Evolutionary conservation across 2,797 vertebrate genomes (phyloP).

Genomic region (Gallinago stenura): DNA sequence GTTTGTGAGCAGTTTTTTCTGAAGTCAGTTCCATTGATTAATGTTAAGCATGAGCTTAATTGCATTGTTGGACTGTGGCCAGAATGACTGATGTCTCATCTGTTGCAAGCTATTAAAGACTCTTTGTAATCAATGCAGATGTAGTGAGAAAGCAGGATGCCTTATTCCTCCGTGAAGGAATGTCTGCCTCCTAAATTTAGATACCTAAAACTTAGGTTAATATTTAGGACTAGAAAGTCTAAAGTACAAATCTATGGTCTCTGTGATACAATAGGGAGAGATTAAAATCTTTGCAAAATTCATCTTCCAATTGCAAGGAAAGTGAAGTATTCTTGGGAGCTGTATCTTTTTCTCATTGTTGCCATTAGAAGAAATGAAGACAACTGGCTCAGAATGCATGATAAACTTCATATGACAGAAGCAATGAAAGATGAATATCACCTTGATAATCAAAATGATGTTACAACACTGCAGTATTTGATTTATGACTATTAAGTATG

Average conservation of each 20-base stretch:
- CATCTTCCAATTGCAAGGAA: neutral
- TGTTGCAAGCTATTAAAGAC: slow-evolving; percentile 1
- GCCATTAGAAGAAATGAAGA: neutral
- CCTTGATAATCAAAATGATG: neutral
- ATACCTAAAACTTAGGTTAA: neutral
- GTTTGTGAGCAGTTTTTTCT: neutral
- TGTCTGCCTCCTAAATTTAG: neutral
- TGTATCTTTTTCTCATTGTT: neutral
- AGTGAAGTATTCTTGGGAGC: neutral
- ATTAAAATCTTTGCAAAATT: neutral
- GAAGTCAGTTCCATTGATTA: slow-evolving; percentile 1
- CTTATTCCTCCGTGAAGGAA: neutral
- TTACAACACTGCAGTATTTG: neutral
- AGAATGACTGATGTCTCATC: slow-evolving; percentile 24
- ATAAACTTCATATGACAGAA: neutral
- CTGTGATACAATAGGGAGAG: neutral
- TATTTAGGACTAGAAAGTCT: neutral
- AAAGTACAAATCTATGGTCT: neutral
- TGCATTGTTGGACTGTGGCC: slow-evolving; percentile 7
- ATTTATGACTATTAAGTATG: neutral
- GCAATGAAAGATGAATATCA: neutral
- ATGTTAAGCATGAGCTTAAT: slow-evolving; percentile 39
- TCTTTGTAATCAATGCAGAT: neutral
- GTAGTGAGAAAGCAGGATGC: neutral
- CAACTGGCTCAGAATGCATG: neutral